Evolutionary conservation across 2,113 vertebrate genomes (phyloP), one percentile per base, ranked within the genome.

Genomic region (Chiloscyllium plagiosum): DNA sequence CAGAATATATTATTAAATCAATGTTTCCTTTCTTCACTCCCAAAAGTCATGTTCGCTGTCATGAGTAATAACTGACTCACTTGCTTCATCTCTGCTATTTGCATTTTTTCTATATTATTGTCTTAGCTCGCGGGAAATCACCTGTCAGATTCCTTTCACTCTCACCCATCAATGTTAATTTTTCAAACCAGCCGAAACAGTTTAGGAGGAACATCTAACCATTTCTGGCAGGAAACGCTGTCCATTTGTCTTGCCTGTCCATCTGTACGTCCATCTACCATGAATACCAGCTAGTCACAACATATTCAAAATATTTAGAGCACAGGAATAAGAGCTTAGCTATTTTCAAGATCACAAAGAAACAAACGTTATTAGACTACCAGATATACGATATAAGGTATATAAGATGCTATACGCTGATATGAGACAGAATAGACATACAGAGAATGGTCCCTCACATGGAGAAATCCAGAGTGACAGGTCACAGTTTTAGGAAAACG

Each of bases 11-110:
- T 72, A 72, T 50, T 47, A 95, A 72, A 76, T 68, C 94, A 95
- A 47, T 72, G 94, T 95, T 95, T 76, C 15, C 42, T 52, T 70
- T 70, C 17, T 50, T 95, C 68, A 19, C 10, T 95, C 42, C 93
- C 93, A 95, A 69, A 50, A 72, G 68, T 72, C 94, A 76, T 47
- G 69, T 72, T 95, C 12, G 24, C 94, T 95, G 94, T 76, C 69
- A 42, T 52, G 68, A 52, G 72, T 95, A 95, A 95, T 76, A 95
- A 52, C 66, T 72, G 69, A 95, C 72, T 52, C 94, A 95, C 26
- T 70, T 4, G 24, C 37, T 95, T 72, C 68, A 52, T 33, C 22
- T 13, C 94, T 95, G 68, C 26, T 22, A 72, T 95, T 94, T 95
- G 69, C 68, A 95, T 72, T 72, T 95, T 61, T 70, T 95, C 68